Percentiles rank a stretch among this genome's conserved stretches.
phyloP scores from a whole-genome alignment of 2,888 invertebrate genomes.

The Epiblema foenella region DNA sequence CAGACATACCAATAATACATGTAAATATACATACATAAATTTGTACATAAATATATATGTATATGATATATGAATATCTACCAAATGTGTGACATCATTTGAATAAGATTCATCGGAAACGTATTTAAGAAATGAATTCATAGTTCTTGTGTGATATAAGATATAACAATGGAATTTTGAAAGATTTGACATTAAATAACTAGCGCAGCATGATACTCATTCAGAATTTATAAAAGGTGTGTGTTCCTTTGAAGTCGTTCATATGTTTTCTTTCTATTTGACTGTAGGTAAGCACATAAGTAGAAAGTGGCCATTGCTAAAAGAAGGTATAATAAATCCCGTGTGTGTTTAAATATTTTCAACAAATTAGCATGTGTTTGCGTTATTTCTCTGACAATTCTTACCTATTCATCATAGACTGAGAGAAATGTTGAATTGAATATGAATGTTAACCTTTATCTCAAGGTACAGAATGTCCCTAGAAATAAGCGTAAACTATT shows the following conservation, averaged over 20 bases:
- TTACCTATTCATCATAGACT: not conserved
- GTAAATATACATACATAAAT: no score
- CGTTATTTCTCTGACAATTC: not conserved
- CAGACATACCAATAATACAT: no score
- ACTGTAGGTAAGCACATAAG: not conserved
- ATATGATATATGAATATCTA: no score
- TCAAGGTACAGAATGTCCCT: not conserved
- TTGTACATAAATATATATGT: no score
- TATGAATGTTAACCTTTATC: not conserved
- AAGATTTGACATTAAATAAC: no score
- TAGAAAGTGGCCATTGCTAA: conserved; percentile 5
- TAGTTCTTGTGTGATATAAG: no score
- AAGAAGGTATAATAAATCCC: not conserved
- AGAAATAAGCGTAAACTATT: not conserved
- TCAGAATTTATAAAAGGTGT: not conserved
- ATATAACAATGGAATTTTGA: no score
- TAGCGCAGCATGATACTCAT: not conserved
- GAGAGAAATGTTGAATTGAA: conserved; percentile 14
- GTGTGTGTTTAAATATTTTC: not conserved
- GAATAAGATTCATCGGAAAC: not conserved
- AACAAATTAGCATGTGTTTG: not conserved
- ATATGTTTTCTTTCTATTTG: conserved; percentile 14
- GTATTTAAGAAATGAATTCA: not conserved
- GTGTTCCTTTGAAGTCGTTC: not conserved
- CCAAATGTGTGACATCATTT: not conserved